Evolutionary conservation across 2,113 vertebrate species (phyloP).

Genomic region (Leucopsar rothschildi): DNA sequence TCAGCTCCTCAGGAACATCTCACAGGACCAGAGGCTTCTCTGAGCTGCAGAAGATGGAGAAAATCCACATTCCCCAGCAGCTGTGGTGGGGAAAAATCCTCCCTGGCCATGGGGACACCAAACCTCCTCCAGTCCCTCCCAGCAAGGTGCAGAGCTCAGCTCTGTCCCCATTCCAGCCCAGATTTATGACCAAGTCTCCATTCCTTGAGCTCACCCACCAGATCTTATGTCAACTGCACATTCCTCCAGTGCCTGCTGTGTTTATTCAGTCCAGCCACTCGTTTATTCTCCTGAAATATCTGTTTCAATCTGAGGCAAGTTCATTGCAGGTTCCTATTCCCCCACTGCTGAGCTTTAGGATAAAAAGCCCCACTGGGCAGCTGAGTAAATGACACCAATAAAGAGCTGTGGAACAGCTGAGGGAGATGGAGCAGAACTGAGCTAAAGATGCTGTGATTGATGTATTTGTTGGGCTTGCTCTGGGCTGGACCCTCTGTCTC

Average conservation of each 20-base stretch:
- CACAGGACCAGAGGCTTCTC: not conserved
- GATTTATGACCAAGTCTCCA: not conserved
- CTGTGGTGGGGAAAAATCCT: not conserved
- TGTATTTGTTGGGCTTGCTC: not conserved
- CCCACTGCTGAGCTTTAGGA: not conserved
- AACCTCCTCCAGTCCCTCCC: not conserved
- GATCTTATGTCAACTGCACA: not conserved
- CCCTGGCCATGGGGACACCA: not conserved
- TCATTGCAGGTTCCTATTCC: conserved; percentile 25
- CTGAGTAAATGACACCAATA: not conserved
- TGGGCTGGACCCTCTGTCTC: not conserved
- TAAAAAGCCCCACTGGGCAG: not conserved
- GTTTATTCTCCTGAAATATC: conserved; percentile 26
- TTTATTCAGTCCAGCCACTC: not conserved
- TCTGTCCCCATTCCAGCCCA: not conserved
- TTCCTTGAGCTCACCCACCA: not conserved
- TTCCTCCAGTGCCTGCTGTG: conserved; percentile 29
- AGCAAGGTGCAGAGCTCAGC: not conserved
- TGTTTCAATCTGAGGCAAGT: not conserved
- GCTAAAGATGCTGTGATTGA: not conserved
- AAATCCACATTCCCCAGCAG: not conserved
- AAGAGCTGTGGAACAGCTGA: not conserved
- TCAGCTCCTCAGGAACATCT: not conserved
- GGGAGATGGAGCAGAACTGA: not conserved
- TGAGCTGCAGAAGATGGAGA: not conserved